Base-by-base conservation (phyloP, 1,140 invertebrate species). In the Drosophila serrata region DNA sequence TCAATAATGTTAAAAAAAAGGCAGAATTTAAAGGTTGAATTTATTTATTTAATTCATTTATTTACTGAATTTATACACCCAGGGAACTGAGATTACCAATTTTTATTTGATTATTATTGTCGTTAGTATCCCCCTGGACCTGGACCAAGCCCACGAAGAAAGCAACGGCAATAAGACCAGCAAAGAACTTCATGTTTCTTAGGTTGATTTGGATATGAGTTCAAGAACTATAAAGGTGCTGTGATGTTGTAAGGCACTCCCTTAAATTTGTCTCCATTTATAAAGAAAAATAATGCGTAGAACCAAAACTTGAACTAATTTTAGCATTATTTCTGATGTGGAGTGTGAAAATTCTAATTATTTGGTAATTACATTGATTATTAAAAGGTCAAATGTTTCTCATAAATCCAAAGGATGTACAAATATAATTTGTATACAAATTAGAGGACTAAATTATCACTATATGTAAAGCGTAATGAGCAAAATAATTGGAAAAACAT, bases 131-230 rank as follows among this genome's bases (percentile, higher is more conserved):
- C 1, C n/a, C 19, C 15, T 22, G 9, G 4, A 6, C 29, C 11
- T 43, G 37, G 37, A 29, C n/a, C 12, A 64, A 19, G 6, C 39
- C 55, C n/a, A 35, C 6, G 3, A 22, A 60, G 29, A 5, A 24
- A 6, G 43, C 39, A 6, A 58, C 13, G 24, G 39, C n/a, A 6
- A 60, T 4, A 19, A 60, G 3, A 22, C 40, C 55, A 31, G 39
- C 19, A 3, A 33, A 8, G 55, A 64, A 19, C 55, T 64, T 64
- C 62, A 64, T 64, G 29, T n/a, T 19, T 57, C 6, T 6, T 3
- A 15, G 37, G 22, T 7, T 19, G 12, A 9, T n/a, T 43, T 33
- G 19, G 4, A 17, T 35, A 3, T 27, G 7, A 6, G 15, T 1
- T 2, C 3, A 40, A 40, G n/a, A 4, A 17, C 39, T n/a, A n/a